Evolutionary conservation across 2,888 invertebrate genomes (phyloP), one percentile per base, ranked within the genome.

Genomic region (Ophion obscuratus): DNA sequence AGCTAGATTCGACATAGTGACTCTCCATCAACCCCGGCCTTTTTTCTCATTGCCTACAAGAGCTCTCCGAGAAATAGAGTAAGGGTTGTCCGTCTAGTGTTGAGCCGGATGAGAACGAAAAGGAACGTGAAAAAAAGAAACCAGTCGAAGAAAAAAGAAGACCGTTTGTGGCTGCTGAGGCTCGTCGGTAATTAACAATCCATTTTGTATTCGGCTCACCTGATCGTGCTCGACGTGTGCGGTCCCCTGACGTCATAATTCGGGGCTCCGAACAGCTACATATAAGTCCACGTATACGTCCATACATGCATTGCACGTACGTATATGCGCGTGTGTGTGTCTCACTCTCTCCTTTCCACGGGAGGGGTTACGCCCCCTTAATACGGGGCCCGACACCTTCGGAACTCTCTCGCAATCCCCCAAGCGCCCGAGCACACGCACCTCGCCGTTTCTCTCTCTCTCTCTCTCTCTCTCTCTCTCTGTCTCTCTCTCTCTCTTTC

Each of bases 191-290:
- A 92, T 93, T 93, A 93, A 93, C 93, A 92, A 93, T 93, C 92
- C 93, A 92, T 93, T 94, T 93, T 92, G 93, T 93, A 93, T 93
- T 93, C 92, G 92, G 89, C 92, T 93, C 92, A 92, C 91, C 92
- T 91, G 93, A 91, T 92, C 91, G 91, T 83, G 83, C 68, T 68
- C 93, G 88, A 92, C 94, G 94, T 94, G 94, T 94, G 94, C 93
- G 94, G 94, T 94, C 94, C 84, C 90, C 91, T 94, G 94, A 93
- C 94, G 94, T 93, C 94, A 94, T 94, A 94, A 94, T 94, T 94
- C 92, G 93, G 93, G 93, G 89, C 92, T 93, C 92, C 92, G 92
- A 89, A 91, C 91, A 76, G 75, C 27, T 62, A 10, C 36, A 36
- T 14, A 36, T 11, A 44, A 2, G 9, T 11, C 2, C 9, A 11